phyloP scores from a whole-genome alignment of 2,797 vertebrate species.

The Paramormyrops hopkinsi region DNA sequence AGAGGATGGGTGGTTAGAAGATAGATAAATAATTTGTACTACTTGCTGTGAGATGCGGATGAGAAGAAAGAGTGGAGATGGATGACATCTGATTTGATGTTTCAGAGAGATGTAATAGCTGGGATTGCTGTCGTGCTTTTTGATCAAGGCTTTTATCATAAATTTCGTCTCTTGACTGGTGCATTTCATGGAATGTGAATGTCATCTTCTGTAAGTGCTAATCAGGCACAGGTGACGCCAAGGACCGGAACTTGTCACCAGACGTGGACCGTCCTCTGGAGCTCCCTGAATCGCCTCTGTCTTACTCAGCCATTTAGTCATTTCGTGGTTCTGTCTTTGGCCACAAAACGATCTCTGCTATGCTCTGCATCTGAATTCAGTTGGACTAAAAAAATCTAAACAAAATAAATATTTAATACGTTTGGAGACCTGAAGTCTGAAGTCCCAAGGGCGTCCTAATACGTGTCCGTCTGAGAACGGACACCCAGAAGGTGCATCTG shows the following conservation, averaged over 20 bases:
- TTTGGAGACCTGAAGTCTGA: neutral
- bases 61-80: neutral
- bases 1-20: neutral
- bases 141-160: neutral
- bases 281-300: too few relatives aligned
- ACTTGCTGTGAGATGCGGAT: neutral
- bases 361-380: neutral
- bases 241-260: neutral
- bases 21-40: neutral
- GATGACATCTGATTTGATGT: neutral
- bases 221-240: neutral
- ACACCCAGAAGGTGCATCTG: neutral
- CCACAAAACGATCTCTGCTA: neutral
- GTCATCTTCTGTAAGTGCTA: neutral
- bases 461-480: neutral
- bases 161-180: neutral
- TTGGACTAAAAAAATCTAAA: neutral
- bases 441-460: neutral
- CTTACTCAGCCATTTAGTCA: neutral
- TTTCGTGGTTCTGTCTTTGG: neutral
- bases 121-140: neutral
- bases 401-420: conserved; percentile 4
- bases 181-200: neutral
- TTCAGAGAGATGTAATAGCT: neutral
- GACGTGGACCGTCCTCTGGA: neutral